Base-by-base conservation (phyloP, 1,140 invertebrate species). In the Palaemon carinicauda region DNA sequence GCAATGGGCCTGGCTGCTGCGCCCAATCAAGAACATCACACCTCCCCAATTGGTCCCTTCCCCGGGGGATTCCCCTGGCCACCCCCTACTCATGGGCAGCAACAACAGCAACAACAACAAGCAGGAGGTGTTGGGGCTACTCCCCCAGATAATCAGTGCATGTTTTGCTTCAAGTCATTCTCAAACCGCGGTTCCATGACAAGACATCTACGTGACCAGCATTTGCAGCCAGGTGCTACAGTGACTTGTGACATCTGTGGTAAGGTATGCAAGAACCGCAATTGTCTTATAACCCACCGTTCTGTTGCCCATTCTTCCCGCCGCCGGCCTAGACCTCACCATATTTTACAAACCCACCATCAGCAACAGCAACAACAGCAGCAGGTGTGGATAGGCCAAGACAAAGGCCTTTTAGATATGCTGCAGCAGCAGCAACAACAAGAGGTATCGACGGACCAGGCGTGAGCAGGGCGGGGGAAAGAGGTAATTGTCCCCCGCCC, bases 281-380 rank as follows among this genome's bases (percentile, higher is more conserved):
- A 95, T 91, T 95, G 95, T 90, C 93, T 95, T 90, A 95, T 95
- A 92, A 95, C 95, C 92, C 95, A 95, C 91, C 94, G 95, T 91
- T 93, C 95, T 53, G 94, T 95, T 92, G 94, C 94, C 41, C 95
- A 95, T 91, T 94, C 94, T 41, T 94, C 95, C 82, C 93, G 94
- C 87, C 94, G 95, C 90, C 91, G 93, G 21, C 79, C 51, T 21
- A 79, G 79, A 17, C 73, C 69, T n/a, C 73, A 41, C 73, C 73
- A 33, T 33, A 41, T 33, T 12, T 33, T 33, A n/a, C 73, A 33
- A 27, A n/a, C 80, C 69, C 10, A 24, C 33, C 60, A 69, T 9
- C 52, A 56, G 27, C 77, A 52, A 24, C 69, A 53, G 51, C 69
- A 79, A 52, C 79, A 74, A 51, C 79, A 74, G 19, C 65, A 69